Evolutionary conservation across 1,140 invertebrate species (phyloP).

Genomic region (Orius insidiosus): DNA sequence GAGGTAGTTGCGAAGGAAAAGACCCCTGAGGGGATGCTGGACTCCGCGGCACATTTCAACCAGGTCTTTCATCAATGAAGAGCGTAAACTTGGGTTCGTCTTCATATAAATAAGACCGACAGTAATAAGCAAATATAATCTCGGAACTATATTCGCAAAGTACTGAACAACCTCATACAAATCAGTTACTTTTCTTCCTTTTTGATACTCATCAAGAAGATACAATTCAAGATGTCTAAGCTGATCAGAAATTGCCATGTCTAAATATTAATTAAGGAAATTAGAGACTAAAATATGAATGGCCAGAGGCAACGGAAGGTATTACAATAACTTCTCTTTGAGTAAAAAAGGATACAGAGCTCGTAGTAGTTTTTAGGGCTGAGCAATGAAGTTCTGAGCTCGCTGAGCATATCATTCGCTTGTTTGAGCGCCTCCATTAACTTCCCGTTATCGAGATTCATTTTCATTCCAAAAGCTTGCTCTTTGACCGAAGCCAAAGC

Average conservation of each 20-base stretch:
- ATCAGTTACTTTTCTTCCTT: slow-evolving; percentile 40
- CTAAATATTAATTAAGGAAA: slow-evolving; percentile 33
- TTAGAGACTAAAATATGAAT: no score
- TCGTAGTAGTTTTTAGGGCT: slow-evolving; percentile 98
- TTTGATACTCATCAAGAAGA: slow-evolving; percentile 91
- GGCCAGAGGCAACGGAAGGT: no score
- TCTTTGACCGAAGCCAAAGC: slow-evolving; percentile 78
- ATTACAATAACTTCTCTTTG: no score
- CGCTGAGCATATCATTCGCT: slow-evolving; percentile 90
- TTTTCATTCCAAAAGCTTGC: slow-evolving; percentile 97
- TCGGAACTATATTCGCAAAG: slow-evolving; percentile 94
- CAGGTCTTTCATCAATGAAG: slow-evolving; percentile 85
- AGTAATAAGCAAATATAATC: slow-evolving; percentile 92
- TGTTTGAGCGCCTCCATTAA: slow-evolving; percentile 97
- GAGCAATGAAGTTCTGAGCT: slow-evolving; percentile 80
- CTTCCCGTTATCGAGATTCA: slow-evolving; percentile 88
- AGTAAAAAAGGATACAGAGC: slow-evolving; percentile 65
- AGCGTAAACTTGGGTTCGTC: slow-evolving; percentile 76
- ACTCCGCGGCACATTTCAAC: slow-evolving; percentile 99
- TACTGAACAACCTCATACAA: slow-evolving; percentile 15
- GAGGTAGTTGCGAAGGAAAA: slow-evolving; percentile 88
- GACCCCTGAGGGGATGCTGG: slow-evolving; percentile 88
- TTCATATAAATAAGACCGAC: slow-evolving; percentile 98
- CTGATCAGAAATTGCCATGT: slow-evolving; percentile 98
- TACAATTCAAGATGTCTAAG: slow-evolving; percentile 88